These are phyloP conservation scores for Dasypus novemcinctus DNA, from an alignment of 2,113 vertebrate genomes.

Conservation along the genomic window DNA sequence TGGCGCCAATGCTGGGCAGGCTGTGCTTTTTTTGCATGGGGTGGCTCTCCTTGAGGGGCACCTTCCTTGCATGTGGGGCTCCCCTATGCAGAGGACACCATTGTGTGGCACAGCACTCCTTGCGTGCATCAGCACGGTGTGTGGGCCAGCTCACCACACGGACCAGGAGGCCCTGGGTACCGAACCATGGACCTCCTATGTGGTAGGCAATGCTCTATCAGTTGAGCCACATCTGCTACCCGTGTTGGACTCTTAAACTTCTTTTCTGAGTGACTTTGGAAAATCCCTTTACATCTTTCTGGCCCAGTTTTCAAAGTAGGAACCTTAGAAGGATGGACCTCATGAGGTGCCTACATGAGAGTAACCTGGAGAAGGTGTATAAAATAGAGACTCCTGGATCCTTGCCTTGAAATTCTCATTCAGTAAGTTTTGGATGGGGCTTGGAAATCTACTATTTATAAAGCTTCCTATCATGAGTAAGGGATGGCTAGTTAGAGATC, in stretches of 20 bases:
- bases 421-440: neutral
- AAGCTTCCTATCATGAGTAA: neutral
- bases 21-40: no score
- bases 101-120: no score
- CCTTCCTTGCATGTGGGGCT: no score
- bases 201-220: no score
- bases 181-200: no score
- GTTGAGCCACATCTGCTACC: no score
- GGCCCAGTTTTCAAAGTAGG: constrained; percentile 67
- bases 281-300: constrained; percentile 68
- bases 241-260: neutral
- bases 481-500: neutral
- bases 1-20: no score
- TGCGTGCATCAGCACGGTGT: no score
- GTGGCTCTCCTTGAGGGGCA: no score
- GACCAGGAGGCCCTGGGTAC: no score
- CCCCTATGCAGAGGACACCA: no score
- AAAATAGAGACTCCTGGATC: neutral
- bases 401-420: neutral
- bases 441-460: neutral
- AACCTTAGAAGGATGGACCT: constrained; percentile 50
- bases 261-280: constrained; percentile 40
- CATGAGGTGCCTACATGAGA: neutral
- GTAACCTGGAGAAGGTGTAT: neutral
- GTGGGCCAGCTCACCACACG: no score